phyloP scores from a whole-genome alignment of 2,797 vertebrate species.

The Premnoplex brunnescens region DNA sequence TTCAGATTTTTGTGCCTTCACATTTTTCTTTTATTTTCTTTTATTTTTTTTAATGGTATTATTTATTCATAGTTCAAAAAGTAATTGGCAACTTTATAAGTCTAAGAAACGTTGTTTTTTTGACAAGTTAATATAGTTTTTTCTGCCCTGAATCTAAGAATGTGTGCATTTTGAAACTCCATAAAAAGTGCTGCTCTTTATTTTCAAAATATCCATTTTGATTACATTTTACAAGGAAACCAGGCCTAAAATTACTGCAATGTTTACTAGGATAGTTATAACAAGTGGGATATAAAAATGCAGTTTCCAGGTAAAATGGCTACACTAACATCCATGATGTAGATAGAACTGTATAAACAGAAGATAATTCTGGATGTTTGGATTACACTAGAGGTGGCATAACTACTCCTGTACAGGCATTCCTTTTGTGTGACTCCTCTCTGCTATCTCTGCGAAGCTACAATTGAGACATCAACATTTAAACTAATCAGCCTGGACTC shows the following conservation, averaged over 20 bases:
- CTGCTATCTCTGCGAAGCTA: slow-evolving; percentile 1
- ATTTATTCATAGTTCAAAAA: neutral
- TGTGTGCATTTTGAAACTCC: neutral
- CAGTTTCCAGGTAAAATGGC: neutral
- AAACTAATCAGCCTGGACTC: slow-evolving; percentile 25
- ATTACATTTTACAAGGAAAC: neutral
- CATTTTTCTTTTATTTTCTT: neutral
- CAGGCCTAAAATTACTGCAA: neutral
- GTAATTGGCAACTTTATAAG: neutral
- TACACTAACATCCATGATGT: neutral
- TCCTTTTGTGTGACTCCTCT: neutral
- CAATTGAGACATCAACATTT: slow-evolving; percentile 37
- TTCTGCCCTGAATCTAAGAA: neutral
- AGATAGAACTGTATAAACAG: neutral
- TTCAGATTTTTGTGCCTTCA: neutral
- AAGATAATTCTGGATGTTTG: neutral
- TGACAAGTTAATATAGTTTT: neutral
- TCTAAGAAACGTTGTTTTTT: neutral
- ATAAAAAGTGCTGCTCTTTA: neutral
- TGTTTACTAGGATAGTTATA: neutral
- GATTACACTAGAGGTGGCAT: neutral
- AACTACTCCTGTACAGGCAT: neutral
- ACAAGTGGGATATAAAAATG: neutral
- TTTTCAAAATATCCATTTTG: neutral
- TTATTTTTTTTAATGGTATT: neutral